Evolutionary conservation across 2,797 vertebrate species (phyloP).

Genomic region (Betta splendens): DNA sequence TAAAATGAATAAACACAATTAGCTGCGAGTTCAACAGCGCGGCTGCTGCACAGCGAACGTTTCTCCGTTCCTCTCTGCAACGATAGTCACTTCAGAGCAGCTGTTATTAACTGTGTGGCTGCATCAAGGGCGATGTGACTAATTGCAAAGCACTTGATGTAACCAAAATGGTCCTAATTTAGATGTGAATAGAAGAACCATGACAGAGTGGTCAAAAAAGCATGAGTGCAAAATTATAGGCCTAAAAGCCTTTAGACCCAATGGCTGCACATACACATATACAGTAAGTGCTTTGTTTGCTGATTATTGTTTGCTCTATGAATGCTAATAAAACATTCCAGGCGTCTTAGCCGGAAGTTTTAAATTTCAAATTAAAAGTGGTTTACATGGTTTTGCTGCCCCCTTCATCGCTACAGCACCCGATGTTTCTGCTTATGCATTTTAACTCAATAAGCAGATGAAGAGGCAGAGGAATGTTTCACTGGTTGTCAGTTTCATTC

Average conservation of each 20-base stretch:
- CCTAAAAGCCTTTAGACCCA: constrained; percentile 16
- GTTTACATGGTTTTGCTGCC: background rate
- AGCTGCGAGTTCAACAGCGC: constrained; percentile 67
- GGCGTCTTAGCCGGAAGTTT: constrained; percentile 5
- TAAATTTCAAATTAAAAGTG: too few species aligned
- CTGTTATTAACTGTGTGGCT: constrained; percentile 70
- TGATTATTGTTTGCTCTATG: constrained; percentile 20
- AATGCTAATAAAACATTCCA: background rate
- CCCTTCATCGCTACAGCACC: background rate
- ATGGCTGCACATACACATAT: background rate
- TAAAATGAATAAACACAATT: constrained; percentile 86
- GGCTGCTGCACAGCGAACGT: constrained; percentile 53
- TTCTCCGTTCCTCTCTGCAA: constrained; percentile 48
- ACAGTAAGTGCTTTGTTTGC: background rate
- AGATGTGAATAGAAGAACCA: constrained; percentile 57
- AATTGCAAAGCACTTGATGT: constrained; percentile 75
- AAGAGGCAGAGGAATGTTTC: background rate
- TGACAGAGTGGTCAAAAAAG: constrained; percentile 31
- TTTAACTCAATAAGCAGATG: too few species aligned
- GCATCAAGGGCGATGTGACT: constrained; percentile 69
- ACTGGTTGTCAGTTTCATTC: background rate
- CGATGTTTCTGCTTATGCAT: too few species aligned
- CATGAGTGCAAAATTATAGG: constrained; percentile 1
- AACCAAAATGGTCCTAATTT: constrained; percentile 71
- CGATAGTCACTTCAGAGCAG: constrained; percentile 65